Base-by-base conservation (phyloP, 2,888 invertebrate species). In the Patella ulyssiponensis region DNA sequence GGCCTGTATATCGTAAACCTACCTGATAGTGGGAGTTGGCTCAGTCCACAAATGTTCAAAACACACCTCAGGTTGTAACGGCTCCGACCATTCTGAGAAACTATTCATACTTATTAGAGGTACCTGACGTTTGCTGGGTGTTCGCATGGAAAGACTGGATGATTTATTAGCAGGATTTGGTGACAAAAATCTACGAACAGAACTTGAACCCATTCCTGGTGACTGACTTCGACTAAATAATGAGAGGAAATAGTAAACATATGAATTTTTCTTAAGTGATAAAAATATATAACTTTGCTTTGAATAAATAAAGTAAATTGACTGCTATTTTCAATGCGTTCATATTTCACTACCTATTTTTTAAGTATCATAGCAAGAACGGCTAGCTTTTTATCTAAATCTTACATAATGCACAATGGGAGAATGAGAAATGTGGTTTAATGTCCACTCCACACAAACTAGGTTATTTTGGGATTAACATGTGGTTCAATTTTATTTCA, bases 21-120 rank as follows among this genome's bases (percentile, higher is more conserved):
- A 92, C 92, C 92, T 92, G 53, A 92, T 88, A 15, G 91, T 85
- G 23, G 87, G 88, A 7, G 87, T 85, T 9, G 89, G 85, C 78
- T 98, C 98, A 0, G 95, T 95, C 98, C 98, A 98, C 17, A 97
- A 93, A 88, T 96, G 95, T 84, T 98, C 97, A 71, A 98, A 93
- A 87, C 97, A 97, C 82, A 97, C 93, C 85, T 96, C 95, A 0
- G 98, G 97, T 84, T 95, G 94, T 51, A 96, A 92, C 0, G 96
- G 96, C 84, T 95, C 93, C 0, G 94, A 92, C 77, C 84, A 83
- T 74, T 88, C 87, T 7, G 84, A 82, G 83, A 83, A 83, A 80
- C 86, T 85, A 71, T 84, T 87, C 73, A 87, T 86, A 23, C 81
- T 81, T 20, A 87, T 82, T n/a, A 88, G 78, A 5, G 91, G 90